Base-by-base conservation (phyloP, 1,140 invertebrate species). In the Ips typographus region DNA sequence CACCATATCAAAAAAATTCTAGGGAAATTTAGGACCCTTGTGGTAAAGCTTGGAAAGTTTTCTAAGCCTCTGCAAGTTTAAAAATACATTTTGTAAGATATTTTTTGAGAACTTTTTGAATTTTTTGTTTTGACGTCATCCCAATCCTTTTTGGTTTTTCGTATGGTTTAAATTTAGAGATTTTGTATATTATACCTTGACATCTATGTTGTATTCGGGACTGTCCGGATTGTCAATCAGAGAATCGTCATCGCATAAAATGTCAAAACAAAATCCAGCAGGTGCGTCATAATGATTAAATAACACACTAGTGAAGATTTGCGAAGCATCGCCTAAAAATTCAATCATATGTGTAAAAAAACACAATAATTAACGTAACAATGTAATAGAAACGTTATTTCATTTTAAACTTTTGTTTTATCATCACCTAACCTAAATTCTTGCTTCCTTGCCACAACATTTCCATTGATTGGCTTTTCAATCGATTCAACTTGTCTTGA, bases 361-460 rank as follows among this genome's bases (percentile, higher is more conserved):
- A 22, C 22, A 22, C 1, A 47, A 47, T 47, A 5, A 47, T 5
- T 1, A 5, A 5, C 44, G n/a, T 5, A 47, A 5, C 44, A 47
- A n/a, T 47, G n/a, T n/a, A 4, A 47, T 5, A 5, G 44, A 47
- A 47, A 47, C n/a, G 4, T 47, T 47, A 47, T 47, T 47, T 5
- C n/a, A 5, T 47, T 47, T 47, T 22, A 22, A 0, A 22, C 22
- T 2, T 6, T 37, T 56, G n/a, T n/a, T 36, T 56, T 39, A 7
- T 36, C 6, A 22, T 22, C 22, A 22, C 22, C 22, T 22, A 6
- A 59, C 57, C 57, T 59, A 59, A 40, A 75, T 84, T 85, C 42
- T 90, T 85, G 85, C 91, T 90, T 74, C 81, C 89, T 75, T 90
- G 83, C 95, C 95, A 98, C 2, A 97, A 77, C 82, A 94, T 91